phyloP scores from a whole-genome alignment of 2,113 vertebrate species.

The Zosterops hypoxanthus region DNA sequence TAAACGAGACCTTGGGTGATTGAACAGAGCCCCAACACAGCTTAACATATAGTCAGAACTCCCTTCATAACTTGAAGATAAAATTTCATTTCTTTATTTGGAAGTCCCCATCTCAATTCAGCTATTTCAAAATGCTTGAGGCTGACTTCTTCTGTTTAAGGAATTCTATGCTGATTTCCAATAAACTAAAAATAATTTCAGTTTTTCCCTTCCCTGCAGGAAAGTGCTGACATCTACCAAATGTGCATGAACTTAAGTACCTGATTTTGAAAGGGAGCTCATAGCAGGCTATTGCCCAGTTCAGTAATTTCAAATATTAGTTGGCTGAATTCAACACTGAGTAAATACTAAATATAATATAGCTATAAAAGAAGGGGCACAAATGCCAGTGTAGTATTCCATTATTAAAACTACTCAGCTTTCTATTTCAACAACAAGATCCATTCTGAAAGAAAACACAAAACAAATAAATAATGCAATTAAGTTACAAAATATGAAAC shows the following conservation, averaged over 20 bases:
- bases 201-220: background rate
- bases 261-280: background rate
- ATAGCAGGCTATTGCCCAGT: background rate
- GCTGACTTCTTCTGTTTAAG: background rate
- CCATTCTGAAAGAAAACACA: background rate
- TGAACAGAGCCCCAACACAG: background rate
- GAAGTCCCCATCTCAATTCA: background rate
- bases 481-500: conserved; percentile 1
- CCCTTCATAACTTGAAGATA: background rate
- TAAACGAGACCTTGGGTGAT: background rate
- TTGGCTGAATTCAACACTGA: conserved; percentile 6
- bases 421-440: background rate
- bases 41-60: background rate
- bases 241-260: background rate
- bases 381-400: background rate
- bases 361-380: background rate
- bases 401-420: background rate
- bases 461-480: background rate
- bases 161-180: background rate
- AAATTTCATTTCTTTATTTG: background rate
- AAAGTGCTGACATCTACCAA: background rate
- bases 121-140: background rate
- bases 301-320: background rate
- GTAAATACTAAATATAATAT: background rate
- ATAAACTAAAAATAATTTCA: background rate